These are phyloP conservation scores for Cynaeus angustus DNA, from an alignment of 2,888 invertebrate species.

Conservation along the genomic window DNA sequence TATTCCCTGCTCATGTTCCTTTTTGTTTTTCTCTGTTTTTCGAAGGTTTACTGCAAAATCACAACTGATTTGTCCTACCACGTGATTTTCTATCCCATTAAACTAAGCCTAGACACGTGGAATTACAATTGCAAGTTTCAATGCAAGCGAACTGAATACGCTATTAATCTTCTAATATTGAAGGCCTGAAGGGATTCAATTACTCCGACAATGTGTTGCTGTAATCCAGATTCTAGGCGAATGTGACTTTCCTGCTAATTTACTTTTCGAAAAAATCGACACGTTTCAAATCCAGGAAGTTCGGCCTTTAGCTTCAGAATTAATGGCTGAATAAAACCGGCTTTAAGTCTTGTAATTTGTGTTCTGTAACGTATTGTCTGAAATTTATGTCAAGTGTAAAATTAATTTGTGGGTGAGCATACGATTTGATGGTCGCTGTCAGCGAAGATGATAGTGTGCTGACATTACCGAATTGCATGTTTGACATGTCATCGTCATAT, in stretches of 20 bases:
- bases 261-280: not conserved
- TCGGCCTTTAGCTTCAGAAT: not conserved
- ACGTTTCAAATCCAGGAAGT: not conserved
- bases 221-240: not conserved
- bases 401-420: constrained; percentile 5
- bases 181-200: constrained; percentile 6
- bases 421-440: constrained; percentile 16
- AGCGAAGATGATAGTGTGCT: constrained; percentile 1
- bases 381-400: constrained; percentile 21
- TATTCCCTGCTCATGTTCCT: not conserved
- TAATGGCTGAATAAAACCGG: not conserved
- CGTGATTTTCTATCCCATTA: not conserved
- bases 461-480: constrained; percentile 2
- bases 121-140: not conserved
- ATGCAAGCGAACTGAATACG: constrained; percentile 1
- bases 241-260: constrained; percentile 14
- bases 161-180: constrained; percentile 23
- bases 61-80: too few relatives aligned
- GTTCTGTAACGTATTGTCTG: not conserved
- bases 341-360: not conserved
- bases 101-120: not conserved
- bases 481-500: constrained; percentile 10
- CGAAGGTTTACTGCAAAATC: too few relatives aligned
- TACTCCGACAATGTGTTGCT: not conserved
- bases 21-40: too few relatives aligned